A percentile compares a stretch with the other conserved stretches of the same genome.
These are phyloP conservation scores for Cynopterus brachyotis DNA, from an alignment of 2,113 vertebrate genomes.

Conservation along the genomic window DNA sequence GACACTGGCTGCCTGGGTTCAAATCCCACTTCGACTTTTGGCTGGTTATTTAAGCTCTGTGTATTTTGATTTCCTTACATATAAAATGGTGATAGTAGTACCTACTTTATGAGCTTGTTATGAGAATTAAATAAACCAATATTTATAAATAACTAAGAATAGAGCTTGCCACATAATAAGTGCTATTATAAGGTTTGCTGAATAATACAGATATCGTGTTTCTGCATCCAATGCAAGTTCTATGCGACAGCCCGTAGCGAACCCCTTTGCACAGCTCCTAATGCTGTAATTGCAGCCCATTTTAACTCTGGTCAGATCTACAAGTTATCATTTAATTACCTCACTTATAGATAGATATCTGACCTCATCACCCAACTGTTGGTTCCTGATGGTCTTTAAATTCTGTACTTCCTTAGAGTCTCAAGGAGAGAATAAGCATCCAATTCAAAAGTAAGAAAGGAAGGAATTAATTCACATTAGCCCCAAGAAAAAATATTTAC, in stretches of 20 bases:
- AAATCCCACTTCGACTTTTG: background rate
- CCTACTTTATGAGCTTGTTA: background rate
- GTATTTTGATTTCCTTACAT: background rate
- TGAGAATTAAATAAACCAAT: background rate
- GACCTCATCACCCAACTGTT: background rate
- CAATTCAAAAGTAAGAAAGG: background rate
- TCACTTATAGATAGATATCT: background rate
- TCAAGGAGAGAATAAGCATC: background rate
- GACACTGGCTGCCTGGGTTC: background rate
- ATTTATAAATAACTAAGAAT: background rate
- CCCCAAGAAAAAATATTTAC: background rate
- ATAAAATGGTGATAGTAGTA: background rate
- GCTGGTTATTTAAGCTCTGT: background rate
- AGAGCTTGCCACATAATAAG: background rate
- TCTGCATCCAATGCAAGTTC: background rate
- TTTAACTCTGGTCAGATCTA: background rate
- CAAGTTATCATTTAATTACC: background rate
- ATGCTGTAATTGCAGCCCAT: background rate
- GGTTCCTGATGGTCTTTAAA: constrained; percentile 3
- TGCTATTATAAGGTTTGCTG: background rate
- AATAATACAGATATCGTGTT: background rate
- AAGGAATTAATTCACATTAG: background rate
- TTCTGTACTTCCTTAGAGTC: background rate
- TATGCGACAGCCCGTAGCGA: background rate
- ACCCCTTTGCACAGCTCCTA: background rate